Conservation (phyloP, 1,140 invertebrate species). For the Aleiodes sp. region DNA sequence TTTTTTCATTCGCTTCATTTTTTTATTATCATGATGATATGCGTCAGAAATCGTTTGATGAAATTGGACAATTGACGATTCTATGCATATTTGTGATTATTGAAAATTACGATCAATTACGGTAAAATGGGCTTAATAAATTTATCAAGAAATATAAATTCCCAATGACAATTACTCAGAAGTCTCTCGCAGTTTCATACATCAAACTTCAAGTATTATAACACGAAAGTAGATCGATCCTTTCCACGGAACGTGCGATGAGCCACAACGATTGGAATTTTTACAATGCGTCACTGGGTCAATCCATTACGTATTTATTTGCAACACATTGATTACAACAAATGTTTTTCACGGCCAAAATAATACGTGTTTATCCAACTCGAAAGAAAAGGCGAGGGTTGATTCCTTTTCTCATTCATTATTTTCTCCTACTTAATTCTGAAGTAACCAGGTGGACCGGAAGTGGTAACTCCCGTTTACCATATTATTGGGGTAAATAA, state of each 20-base stretch:
- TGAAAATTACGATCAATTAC: background rate
- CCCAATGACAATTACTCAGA: slow-evolving; percentile 8
- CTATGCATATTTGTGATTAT: too few species aligned
- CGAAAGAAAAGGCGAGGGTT: too few species aligned
- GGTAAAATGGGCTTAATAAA: background rate
- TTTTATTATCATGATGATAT: too few species aligned
- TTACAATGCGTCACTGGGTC: slow-evolving; percentile 37
- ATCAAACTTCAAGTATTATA: slow-evolving; percentile 32
- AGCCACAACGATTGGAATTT: slow-evolving; percentile 32
- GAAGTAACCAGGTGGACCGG: background rate
- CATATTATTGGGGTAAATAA: too few species aligned
- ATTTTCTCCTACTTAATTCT: background rate
- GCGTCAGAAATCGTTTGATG: too few species aligned
- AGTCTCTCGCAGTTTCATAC: background rate
- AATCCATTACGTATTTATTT: slow-evolving; percentile 32
- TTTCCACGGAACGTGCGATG: slow-evolving; percentile 17
- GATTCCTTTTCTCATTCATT: background rate
- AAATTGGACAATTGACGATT: too few species aligned
- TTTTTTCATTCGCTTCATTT: too few species aligned
- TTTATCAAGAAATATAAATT: background rate
- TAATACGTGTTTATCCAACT: background rate
- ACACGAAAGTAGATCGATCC: slow-evolving; percentile 25
- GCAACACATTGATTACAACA: background rate
- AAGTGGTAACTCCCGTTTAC: background rate
- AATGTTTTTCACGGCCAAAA: background rate